Evolutionary conservation across 2,113 vertebrate species (phyloP), one percentile per base, ranked within the genome.

Genomic region (Panurus biarmicus): DNA sequence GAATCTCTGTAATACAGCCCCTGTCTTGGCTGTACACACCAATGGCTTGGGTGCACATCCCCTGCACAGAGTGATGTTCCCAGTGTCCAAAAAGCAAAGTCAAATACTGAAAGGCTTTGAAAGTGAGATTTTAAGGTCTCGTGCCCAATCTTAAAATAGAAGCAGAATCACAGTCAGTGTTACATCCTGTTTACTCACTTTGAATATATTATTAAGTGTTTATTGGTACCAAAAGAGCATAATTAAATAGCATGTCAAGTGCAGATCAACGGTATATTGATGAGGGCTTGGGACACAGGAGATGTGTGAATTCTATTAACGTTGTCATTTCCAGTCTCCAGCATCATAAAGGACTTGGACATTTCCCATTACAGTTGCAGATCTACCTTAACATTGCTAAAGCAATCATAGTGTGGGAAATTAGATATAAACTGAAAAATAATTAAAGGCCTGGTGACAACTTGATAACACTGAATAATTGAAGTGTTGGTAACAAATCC

Each of bases 401-500:
- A 84, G 85, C 94, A 89, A 92, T 92, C 66, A 61, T 5, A 58
- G 77, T 64, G 77, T 45, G 48, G 88, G 85, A 95, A 96, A 94
- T 95, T 61, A 88, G 70, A 45, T 89, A 91, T 92, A 72, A 96
- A 91, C 65, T 54, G 81, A 86, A 96, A 95, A 88, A 95, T 96
- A 96, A 96, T 96, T 96, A 96, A 94, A 85, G 65, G 76, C 50
- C 93, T 61, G 42, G 70, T 94, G 89, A 95, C 94, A 95, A 66
- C 77, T 96, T 92, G 85, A 87, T 89, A 87, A 89, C 61, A 21
- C 56, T 33, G 69, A 74, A 70, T 93, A 96, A 95, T 93, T 87
- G 82, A 94, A 86, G 54, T 66, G 65, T 75, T 77, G 50, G 53
- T 77, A 85, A 77, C 77, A 91, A 90, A 94, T 74, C 18, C 70